These are phyloP conservation scores for Scalopus aquaticus DNA, from an alignment of 2,113 vertebrate species.

Conservation along the genomic window DNA sequence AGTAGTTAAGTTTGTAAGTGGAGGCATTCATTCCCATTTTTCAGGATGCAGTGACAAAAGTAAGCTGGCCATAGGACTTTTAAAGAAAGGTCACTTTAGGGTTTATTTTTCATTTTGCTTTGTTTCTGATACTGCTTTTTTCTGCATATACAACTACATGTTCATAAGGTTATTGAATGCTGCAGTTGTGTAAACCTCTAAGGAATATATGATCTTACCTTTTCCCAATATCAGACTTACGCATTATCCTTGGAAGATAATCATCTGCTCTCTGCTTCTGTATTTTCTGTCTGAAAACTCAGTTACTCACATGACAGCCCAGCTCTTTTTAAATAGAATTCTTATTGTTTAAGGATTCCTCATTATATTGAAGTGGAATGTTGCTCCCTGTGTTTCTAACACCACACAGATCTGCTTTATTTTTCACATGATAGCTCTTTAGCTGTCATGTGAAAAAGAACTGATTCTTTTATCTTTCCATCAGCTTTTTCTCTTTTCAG, in stretches of 20 bases:
- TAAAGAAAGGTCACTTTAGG: neutral
- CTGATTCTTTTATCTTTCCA: neutral
- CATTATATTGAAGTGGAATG: neutral
- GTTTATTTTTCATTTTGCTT: neutral
- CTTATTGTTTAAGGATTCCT: neutral
- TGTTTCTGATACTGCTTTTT: neutral
- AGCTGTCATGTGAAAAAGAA: conserved; percentile 37
- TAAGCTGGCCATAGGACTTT: conserved; percentile 15
- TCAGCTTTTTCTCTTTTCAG: conserved; percentile 21
- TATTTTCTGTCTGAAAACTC: neutral
- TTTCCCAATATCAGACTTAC: neutral
- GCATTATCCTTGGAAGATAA: neutral
- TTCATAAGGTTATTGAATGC: neutral
- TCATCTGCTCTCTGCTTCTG: neutral
- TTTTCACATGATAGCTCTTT: conserved; percentile 44
- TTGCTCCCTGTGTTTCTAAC: neutral
- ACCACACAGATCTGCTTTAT: neutral
- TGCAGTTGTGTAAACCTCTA: neutral
- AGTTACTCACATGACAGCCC: conserved; percentile 3
- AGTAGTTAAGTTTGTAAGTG: neutral
- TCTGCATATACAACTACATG: neutral
- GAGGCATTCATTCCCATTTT: neutral
- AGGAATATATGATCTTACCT: neutral
- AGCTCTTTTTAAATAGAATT: neutral
- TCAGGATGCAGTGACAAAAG: neutral